Evolutionary conservation across 2,797 vertebrate species (phyloP).

Genomic region (Thamnophis elegans): DNA sequence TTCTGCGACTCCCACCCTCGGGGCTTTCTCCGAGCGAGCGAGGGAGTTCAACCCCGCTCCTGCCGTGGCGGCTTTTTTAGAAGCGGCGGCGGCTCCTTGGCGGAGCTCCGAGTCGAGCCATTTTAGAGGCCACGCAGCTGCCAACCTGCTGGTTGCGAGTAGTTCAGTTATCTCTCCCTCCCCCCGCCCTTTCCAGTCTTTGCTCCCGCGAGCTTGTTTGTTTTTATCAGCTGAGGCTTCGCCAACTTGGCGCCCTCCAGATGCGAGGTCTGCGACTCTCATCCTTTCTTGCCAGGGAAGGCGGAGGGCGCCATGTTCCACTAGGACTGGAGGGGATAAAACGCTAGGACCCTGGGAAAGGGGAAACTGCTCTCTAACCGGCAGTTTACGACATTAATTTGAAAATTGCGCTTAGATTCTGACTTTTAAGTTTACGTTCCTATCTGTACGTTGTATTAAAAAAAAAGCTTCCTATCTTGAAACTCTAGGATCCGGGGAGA

Average conservation of each 20-base stretch:
- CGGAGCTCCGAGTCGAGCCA: not conserved
- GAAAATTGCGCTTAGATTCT: not conserved
- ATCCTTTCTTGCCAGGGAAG: not conserved
- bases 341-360: not conserved
- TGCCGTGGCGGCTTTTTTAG: not conserved
- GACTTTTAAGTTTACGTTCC: not conserved
- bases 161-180: not conserved
- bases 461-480: not conserved
- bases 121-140: not conserved
- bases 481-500: not conserved
- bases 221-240: not conserved
- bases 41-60: not conserved
- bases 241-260: not conserved
- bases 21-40: not conserved
- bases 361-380: not conserved
- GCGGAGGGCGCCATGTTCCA: not conserved
- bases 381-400: not conserved
- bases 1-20: not conserved
- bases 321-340: not conserved
- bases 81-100: not conserved
- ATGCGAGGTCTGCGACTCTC: not conserved
- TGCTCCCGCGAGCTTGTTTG: not conserved
- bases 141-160: not conserved
- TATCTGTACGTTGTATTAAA: not conserved
- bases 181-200: too few relatives aligned